Evolutionary conservation across 2,888 invertebrate species (phyloP).

Genomic region (Heteromurus nitidus): DNA sequence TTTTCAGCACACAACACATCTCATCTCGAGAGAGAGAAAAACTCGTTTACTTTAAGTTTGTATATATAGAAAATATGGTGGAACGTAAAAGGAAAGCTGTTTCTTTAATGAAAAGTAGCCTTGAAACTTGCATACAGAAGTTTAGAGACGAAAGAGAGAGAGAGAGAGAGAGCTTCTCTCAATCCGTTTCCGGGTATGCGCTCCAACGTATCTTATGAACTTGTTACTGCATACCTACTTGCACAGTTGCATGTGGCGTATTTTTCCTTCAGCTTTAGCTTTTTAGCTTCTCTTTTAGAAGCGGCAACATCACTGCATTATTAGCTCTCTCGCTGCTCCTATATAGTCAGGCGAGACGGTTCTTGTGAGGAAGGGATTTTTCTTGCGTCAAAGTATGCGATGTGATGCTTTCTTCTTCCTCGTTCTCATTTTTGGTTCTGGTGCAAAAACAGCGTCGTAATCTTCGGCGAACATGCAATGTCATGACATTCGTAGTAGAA

Average conservation of each 20-base stretch:
- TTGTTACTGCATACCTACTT: not conserved
- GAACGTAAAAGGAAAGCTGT: not conserved
- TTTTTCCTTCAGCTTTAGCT: not conserved
- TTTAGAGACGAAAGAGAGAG: too few species aligned
- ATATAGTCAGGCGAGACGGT: not conserved
- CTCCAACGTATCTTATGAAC: not conserved
- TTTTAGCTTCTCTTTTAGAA: not conserved
- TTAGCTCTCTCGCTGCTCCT: not conserved
- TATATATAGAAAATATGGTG: not conserved
- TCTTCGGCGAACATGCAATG: conserved; percentile 56
- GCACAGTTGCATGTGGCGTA: not conserved
- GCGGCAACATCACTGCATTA: conserved; percentile 3
- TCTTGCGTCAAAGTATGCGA: conserved; percentile 9
- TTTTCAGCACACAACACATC: not conserved
- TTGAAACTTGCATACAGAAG: conserved; percentile 10
- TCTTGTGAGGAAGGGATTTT: not conserved
- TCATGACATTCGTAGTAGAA: conserved; percentile 52
- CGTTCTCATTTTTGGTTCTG: conserved; percentile 7
- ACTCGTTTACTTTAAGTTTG: not conserved
- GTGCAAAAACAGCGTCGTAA: conserved; percentile 42
- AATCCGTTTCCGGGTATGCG: not conserved
- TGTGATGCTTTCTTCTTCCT: conserved; percentile 28
- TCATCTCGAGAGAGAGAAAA: too few species aligned
- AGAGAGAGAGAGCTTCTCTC: not conserved
- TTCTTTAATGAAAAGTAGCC: conserved; percentile 6